Conservation (phyloP, 2,113 vertebrate species). For the Corvus cornix region DNA sequence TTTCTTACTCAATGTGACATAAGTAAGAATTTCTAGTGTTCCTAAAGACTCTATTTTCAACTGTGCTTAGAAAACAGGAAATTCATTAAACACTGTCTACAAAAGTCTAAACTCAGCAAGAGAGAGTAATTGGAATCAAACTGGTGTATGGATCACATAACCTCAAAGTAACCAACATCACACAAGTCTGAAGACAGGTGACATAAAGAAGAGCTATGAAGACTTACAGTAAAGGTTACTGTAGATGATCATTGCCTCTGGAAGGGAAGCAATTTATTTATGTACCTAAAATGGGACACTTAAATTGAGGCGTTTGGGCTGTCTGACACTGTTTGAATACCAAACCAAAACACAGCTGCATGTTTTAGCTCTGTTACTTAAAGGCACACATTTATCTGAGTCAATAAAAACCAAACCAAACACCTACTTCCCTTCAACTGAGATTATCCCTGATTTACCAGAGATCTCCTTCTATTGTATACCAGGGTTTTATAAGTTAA, state of each 20-base stretch:
- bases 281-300: background rate
- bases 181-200: background rate
- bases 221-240: background rate
- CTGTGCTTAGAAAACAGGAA: background rate
- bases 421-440: background rate
- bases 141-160: background rate
- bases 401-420: background rate
- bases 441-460: slow-evolving; percentile 4
- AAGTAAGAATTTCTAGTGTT: background rate
- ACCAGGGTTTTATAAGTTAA: background rate
- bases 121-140: background rate
- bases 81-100: background rate
- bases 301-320: background rate
- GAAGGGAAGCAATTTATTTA: background rate
- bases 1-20: background rate
- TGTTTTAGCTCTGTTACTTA: background rate
- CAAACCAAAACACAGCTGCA: background rate
- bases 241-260: background rate
- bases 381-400: background rate
- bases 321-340: background rate
- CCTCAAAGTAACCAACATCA: background rate
- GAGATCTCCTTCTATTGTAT: background rate
- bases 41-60: background rate
- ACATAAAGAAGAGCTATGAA: background rate
- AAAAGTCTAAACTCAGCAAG: background rate